phyloP scores from a whole-genome alignment of 2,797 vertebrate genomes.

The Mormyrus proboscirostris region DNA sequence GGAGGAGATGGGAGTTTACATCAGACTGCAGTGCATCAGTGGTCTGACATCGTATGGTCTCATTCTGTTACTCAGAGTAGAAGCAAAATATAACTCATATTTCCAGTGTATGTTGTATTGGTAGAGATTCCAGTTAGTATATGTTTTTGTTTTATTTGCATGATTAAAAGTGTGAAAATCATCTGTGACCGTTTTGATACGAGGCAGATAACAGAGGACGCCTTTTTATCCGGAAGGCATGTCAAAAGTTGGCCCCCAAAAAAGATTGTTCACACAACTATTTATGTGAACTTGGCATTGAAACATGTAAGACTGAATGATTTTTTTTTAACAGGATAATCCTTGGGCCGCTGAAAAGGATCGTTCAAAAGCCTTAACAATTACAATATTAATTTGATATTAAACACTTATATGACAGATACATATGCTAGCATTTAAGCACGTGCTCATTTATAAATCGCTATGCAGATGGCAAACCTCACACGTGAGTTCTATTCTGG shows the following conservation, averaged over 20 bases:
- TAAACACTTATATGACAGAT: background rate
- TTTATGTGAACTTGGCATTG: background rate
- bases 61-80: background rate
- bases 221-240: background rate
- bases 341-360: background rate
- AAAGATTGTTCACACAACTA: background rate
- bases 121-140: background rate
- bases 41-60: background rate
- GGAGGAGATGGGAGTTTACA: background rate
- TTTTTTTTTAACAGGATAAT: background rate
- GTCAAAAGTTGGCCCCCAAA: background rate
- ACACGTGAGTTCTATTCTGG: conserved; percentile 35
- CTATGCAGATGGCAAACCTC: conserved; percentile 17
- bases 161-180: background rate
- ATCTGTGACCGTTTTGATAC: background rate
- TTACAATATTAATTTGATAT: background rate
- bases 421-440: background rate
- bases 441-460: background rate
- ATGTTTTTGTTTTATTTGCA: background rate
- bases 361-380: background rate
- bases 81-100: background rate
- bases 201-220: background rate
- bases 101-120: background rate
- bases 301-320: background rate
- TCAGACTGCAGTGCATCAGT: background rate